Base-by-base conservation (phyloP, 2,797 vertebrate genomes). In the Acanthurus tractus region DNA sequence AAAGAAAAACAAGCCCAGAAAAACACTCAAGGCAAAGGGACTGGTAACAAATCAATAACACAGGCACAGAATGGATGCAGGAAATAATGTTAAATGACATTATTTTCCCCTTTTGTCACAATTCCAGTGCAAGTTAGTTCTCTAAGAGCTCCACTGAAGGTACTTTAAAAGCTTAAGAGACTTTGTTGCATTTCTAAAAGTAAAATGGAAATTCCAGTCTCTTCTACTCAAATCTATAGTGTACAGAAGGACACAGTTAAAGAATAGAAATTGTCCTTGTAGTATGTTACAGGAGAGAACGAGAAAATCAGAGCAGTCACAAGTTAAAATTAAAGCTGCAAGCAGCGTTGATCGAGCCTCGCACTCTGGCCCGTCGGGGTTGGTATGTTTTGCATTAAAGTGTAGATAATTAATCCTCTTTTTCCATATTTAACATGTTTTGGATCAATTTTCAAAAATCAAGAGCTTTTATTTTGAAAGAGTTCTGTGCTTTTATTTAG, bases 131-230 rank as follows among this genome's bases (percentile, higher is more conserved):
- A 80, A 25, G 70, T 45, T 77, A 68, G 6, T 65, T 64, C 65
- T 72, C 34, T 34, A 71, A 75, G 61, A 63, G 38, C 40, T 54
- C 40, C 45, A 53, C 81, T 66, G 52, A 57, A 80, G 23, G 46
- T 45, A 55, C 29, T 25, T 13, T 18, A 49, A 67, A 64, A 63
- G 62, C 57, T 83, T 71, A 82, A 79, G 74, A 86, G 63, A 70
- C 79, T 72, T 64, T 82, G 56, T 81, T 91, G 82, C 85, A 91
- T 91, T 88, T 40, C 89, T 84, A 92, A 89, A 73, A 54, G 49
- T 68, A 42, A 55, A 89, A 72, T 45, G 63, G n/a, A 42, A 81
- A 61, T 38, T 59, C 70, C 73, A 82, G 75, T 76, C 34, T 55
- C 29, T 78, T 46, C 70, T 54, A 54, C 70, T 89, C 49, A 52